Percentiles rank a stretch among this genome's conserved stretches.
These are phyloP conservation scores for Galbula dea DNA, from an alignment of 2,113 vertebrate species.

Conservation along the genomic window DNA sequence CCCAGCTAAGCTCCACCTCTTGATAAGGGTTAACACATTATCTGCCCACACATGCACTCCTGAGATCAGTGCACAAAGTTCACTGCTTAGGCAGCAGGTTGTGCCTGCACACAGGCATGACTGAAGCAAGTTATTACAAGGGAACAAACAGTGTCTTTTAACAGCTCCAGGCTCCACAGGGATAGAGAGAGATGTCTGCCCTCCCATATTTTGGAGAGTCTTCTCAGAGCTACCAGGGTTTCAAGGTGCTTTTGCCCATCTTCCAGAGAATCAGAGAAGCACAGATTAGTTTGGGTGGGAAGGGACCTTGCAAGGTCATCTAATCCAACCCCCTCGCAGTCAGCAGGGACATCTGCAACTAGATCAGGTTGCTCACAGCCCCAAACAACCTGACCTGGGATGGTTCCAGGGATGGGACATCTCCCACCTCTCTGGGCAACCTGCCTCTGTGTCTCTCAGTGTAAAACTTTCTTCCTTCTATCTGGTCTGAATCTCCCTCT, in stretches of 20 bases:
- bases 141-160: neutral
- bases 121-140: neutral
- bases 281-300: too few relatives aligned
- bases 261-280: neutral
- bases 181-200: neutral
- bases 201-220: neutral
- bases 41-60: neutral
- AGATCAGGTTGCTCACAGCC: too few relatives aligned
- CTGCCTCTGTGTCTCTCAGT: too few relatives aligned
- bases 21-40: neutral
- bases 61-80: neutral
- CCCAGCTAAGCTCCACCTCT: neutral
- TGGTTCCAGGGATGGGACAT: too few relatives aligned
- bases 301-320: too few relatives aligned
- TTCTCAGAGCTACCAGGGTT: neutral
- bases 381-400: too few relatives aligned
- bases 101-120: neutral
- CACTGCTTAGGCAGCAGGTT: conserved; percentile 35
- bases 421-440: too few relatives aligned
- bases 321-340: too few relatives aligned
- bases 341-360: too few relatives aligned
- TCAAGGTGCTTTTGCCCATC: neutral
- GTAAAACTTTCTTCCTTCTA: too few relatives aligned
- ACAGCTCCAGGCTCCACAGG: neutral
- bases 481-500: too few relatives aligned